Conservation (phyloP, 2,888 invertebrate species). For the Cremastinae sp. region DNA sequence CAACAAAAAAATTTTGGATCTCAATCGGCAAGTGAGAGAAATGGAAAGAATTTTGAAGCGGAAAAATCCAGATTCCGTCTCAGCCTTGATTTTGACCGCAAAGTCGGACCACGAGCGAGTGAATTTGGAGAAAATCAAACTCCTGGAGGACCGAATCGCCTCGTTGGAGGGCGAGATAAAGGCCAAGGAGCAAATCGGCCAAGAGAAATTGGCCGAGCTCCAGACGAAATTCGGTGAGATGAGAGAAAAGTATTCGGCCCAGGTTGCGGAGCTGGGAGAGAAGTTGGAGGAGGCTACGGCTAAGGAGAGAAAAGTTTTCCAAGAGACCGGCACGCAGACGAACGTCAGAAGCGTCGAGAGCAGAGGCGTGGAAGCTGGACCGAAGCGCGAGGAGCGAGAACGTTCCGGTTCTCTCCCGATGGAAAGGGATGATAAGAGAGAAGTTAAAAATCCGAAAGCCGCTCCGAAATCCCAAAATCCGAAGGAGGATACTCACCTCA, state of each 20-base stretch:
- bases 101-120: conserved; percentile 76
- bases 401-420: conserved; percentile 62
- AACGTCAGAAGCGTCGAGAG: conserved; percentile 67
- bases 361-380: conserved; percentile 66
- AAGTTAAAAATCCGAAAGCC: conserved; percentile 59
- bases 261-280: conserved; percentile 78
- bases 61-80: conserved; percentile 91
- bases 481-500: conserved; percentile 88
- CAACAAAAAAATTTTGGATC: conserved; percentile 85
- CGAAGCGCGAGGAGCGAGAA: conserved; percentile 69
- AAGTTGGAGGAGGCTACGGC: conserved; percentile 67
- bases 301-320: conserved; percentile 68
- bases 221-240: conserved; percentile 89
- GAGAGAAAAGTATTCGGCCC: conserved; percentile 88
- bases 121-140: conserved; percentile 78
- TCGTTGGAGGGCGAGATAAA: conserved; percentile 87
- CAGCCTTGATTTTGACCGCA: conserved; percentile 84
- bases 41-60: conserved; percentile 90
- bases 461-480: conserved; percentile 77
- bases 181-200: conserved; percentile 86
- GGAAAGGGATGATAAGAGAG: conserved; percentile 69
- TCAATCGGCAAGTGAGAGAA: conserved; percentile 90
- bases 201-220: conserved; percentile 86
- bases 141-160: conserved; percentile 87
- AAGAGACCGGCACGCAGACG: conserved; percentile 74